Percentiles rank a stretch among this genome's conserved stretches.
phyloP scores from a whole-genome alignment of 2,113 vertebrate genomes.

The Phylloscopus trochilus region DNA sequence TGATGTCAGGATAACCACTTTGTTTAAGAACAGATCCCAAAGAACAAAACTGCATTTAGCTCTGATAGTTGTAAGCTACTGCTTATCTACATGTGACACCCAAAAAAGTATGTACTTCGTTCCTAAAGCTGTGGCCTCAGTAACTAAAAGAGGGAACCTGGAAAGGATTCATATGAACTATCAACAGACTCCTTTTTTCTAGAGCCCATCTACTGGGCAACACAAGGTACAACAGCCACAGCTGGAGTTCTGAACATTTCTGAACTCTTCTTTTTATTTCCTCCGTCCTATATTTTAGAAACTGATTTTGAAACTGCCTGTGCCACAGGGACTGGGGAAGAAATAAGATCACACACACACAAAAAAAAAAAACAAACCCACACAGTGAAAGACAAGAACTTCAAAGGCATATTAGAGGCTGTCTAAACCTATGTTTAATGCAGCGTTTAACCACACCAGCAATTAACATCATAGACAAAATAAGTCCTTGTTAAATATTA shows the following conservation, averaged over 20 bases:
- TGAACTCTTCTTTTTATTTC: neutral
- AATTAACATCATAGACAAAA: neutral
- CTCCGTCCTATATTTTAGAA: neutral
- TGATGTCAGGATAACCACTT: neutral
- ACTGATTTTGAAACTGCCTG: neutral
- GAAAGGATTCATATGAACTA: neutral
- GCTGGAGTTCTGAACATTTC: neutral
- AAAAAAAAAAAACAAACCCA: neutral
- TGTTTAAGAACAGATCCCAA: neutral
- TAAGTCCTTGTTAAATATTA: neutral
- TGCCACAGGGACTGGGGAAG: neutral
- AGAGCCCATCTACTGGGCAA: neutral
- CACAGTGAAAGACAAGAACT: neutral
- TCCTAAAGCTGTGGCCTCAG: neutral
- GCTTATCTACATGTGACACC: neutral
- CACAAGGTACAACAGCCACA: neutral
- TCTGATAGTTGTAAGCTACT: neutral
- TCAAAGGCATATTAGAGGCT: neutral
- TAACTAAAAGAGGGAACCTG: neutral
- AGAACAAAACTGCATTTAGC: neutral
- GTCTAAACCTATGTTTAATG: neutral
- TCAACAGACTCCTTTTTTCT: neutral
- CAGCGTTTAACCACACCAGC: neutral
- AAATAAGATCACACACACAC: neutral
- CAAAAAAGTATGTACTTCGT: neutral